These are phyloP conservation scores for Chrysaora quinquecirrha DNA, from an alignment of 30 jellyfish, hydroid and myxozoan genomes.

Conservation along the genomic window DNA sequence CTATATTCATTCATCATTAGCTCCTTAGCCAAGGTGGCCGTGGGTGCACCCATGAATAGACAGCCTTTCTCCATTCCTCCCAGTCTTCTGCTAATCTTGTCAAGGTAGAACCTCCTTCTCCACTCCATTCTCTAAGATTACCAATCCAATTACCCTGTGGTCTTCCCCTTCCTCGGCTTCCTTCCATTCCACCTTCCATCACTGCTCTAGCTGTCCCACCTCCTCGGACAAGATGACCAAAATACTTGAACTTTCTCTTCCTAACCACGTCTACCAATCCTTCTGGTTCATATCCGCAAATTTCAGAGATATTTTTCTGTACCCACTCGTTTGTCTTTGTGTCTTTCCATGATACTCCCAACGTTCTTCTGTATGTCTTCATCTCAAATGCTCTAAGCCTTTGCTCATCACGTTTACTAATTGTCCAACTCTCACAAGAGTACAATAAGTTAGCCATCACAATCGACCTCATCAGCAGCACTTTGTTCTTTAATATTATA, in stretches of 20 bases:
- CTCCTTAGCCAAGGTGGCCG: too few species aligned
- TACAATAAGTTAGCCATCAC: conserved; percentile 8
- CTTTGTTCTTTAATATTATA: conserved; percentile 6
- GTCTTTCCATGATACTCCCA: conserved; percentile 21
- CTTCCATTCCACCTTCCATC: neutral
- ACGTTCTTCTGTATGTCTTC: conserved; percentile 30
- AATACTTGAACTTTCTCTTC: conserved; percentile 33
- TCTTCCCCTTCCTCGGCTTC: conserved; percentile 5
- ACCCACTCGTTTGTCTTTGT: conserved; percentile 30
- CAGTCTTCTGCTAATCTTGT: too few species aligned
- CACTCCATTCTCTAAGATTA: too few species aligned
- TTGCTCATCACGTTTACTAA: conserved; percentile 16
- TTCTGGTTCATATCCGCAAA: conserved; percentile 26
- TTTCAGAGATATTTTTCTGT: conserved; percentile 20
- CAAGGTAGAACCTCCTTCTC: too few species aligned
- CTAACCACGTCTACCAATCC: conserved; percentile 5
- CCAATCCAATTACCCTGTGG: too few species aligned
- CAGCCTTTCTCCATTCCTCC: too few species aligned
- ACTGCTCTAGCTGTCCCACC: neutral
- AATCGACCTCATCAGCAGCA: conserved; percentile 26
- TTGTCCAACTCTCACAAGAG: conserved; percentile 42
- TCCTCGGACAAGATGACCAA: conserved; percentile 18
- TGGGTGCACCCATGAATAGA: neutral
- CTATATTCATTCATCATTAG: too few species aligned
- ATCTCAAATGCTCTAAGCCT: conserved; percentile 31